A percentile compares a stretch with the other conserved stretches of the same genome.
Evolutionary conservation across 2,888 invertebrate species (phyloP).

Genomic region (Anthophora plumipes): DNA sequence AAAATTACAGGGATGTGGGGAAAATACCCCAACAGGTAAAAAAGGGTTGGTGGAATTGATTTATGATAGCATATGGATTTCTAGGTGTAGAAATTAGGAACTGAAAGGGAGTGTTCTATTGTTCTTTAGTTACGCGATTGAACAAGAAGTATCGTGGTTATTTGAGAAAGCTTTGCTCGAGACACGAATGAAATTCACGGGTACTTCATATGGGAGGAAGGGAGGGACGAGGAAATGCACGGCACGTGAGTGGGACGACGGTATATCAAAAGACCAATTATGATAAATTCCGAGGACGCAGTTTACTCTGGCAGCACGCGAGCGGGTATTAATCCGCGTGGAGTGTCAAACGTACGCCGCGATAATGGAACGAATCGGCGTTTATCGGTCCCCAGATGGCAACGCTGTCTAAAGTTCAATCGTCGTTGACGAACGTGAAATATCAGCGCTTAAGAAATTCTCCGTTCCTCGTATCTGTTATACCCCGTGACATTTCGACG

Average conservation of each 20-base stretch:
- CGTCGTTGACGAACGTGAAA: conserved; percentile 69
- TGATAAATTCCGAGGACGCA: conserved; percentile 78
- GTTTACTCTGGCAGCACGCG: conserved; percentile 76
- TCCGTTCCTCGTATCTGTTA: conserved; percentile 33
- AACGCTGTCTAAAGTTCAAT: conserved; percentile 73
- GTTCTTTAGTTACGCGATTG: too few species aligned
- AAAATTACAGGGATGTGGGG: too few species aligned
- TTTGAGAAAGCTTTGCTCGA: conserved; percentile 63
- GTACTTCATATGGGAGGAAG: not conserved
- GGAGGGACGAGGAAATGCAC: conserved; percentile 61
- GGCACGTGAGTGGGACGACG: conserved; percentile 69
- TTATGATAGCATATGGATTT: too few species aligned
- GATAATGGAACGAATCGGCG: conserved; percentile 78
- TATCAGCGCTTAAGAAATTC: conserved; percentile 62
- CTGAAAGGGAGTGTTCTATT: too few species aligned
- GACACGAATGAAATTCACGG: conserved; percentile 54
- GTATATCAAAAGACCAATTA: conserved; percentile 79
- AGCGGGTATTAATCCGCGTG: conserved; percentile 76
- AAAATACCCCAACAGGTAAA: too few species aligned
- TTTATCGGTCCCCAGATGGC: conserved; percentile 78
- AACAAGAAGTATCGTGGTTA: conserved; percentile 67
- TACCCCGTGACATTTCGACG: conserved; percentile 61
- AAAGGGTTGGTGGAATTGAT: too few species aligned
- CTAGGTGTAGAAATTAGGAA: too few species aligned
- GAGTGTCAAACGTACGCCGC: conserved; percentile 68